phyloP scores from a whole-genome alignment of 2,888 invertebrate species.

The Cyclophora albipunctata region DNA sequence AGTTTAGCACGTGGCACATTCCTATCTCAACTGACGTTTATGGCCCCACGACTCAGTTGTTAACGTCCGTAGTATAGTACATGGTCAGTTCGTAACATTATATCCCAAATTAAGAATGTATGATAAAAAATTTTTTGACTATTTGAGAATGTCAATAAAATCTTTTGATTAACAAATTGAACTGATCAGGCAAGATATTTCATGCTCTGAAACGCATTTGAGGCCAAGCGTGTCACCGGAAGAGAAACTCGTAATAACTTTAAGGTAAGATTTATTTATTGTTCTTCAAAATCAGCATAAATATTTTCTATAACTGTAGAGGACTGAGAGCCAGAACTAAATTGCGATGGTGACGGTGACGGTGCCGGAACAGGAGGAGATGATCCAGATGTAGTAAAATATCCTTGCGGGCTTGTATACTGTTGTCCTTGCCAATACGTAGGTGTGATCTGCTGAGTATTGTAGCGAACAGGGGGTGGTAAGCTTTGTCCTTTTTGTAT shows the following conservation, averaged over 20 bases:
- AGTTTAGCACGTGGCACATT: too few relatives aligned
- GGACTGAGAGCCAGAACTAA: conserved; percentile 15
- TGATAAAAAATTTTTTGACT: conserved; percentile 26
- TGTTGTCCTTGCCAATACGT: conserved; percentile 19
- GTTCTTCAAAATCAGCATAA: conserved; percentile 18
- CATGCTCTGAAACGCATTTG: conserved; percentile 8
- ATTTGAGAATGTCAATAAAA: conserved; percentile 30
- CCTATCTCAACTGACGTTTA: too few relatives aligned
- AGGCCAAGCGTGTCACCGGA: conserved; percentile 2
- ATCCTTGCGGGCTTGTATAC: conserved; percentile 24
- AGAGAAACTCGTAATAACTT: conserved; percentile 1
- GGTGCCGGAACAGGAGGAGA: conserved; percentile 17
- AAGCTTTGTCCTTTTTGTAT: conserved; percentile 23
- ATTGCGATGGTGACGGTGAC: conserved; percentile 16
- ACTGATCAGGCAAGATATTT: conserved; percentile 26
- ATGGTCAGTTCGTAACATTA: conserved; percentile 28
- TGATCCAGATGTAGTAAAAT: conserved; percentile 22
- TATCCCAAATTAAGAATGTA: conserved; percentile 29
- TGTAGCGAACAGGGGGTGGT: conserved; percentile 19
- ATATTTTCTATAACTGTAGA: conserved; percentile 19
- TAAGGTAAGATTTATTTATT: conserved; percentile 24
- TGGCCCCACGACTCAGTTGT: too few relatives aligned
- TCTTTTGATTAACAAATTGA: conserved; percentile 28
- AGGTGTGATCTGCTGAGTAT: conserved; percentile 22
- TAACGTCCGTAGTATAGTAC: too few relatives aligned